These are phyloP conservation scores for Muntiacus reevesi DNA, from an alignment of 2,113 vertebrate species.

Conservation along the genomic window DNA sequence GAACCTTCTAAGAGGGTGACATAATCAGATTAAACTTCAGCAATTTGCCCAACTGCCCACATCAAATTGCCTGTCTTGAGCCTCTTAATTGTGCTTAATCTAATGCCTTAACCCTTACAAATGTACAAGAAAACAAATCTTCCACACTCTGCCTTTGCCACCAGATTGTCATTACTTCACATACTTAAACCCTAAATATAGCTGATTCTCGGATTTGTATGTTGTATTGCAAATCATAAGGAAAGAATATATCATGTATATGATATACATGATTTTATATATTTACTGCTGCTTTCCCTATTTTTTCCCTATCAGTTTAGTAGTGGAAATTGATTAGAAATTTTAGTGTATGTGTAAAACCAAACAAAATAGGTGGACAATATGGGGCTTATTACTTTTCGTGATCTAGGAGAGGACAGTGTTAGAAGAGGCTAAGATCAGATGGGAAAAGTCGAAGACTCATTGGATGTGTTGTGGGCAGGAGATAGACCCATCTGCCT, in stretches of 20 bases:
- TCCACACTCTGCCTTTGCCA: neutral
- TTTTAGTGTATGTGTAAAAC: neutral
- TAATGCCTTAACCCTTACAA: neutral
- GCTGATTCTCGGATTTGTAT: neutral
- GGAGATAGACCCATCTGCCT: neutral
- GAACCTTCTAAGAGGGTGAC: neutral
- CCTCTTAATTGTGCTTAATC: neutral
- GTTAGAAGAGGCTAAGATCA: neutral
- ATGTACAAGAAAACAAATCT: neutral
- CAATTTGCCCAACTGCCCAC: neutral
- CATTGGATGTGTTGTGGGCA: no score
- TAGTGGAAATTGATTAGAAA: neutral
- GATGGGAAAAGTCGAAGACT: neutral
- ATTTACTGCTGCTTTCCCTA: neutral
- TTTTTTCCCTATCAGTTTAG: neutral
- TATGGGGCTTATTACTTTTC: neutral
- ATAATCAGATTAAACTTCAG: constrained; percentile 30
- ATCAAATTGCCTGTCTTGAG: constrained; percentile 7
- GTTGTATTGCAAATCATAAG: neutral
- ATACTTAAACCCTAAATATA: neutral
- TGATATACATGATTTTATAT: neutral
- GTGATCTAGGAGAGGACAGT: neutral
- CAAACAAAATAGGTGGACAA: neutral
- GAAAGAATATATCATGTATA: neutral
- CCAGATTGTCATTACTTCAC: neutral